Conservation (phyloP, 2,113 vertebrate genomes). For the Melanerpes aurifrons region DNA sequence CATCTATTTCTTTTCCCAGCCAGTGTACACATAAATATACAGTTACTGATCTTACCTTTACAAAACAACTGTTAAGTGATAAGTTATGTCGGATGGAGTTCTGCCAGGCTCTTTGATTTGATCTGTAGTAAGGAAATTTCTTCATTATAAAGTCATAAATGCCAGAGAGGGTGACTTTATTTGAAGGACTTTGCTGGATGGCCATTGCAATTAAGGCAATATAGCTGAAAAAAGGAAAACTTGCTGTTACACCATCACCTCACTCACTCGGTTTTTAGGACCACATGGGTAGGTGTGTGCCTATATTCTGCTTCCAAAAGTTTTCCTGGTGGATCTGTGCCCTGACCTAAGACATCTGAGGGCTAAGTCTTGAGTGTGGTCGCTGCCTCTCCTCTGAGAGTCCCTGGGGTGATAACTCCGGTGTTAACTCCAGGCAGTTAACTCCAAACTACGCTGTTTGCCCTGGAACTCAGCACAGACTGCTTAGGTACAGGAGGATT, state of each 20-base stretch:
- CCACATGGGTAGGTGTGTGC: not conserved
- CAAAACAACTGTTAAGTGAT: constrained; percentile 98
- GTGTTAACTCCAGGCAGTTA: not conserved
- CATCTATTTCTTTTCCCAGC: not conserved
- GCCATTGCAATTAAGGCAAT: constrained; percentile 98
- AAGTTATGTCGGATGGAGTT: constrained; percentile 98
- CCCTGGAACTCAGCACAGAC: not conserved
- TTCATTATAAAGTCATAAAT: constrained; percentile 99
- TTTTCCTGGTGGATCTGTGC: rapidly evolving
- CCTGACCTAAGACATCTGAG: not conserved
- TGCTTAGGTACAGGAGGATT: not conserved
- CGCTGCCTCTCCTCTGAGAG: rapidly evolving
- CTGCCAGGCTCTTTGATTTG: constrained; percentile 98
- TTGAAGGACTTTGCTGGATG: constrained; percentile 95
- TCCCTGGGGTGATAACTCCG: rapidly evolving
- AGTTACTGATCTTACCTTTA: constrained; percentile 84
- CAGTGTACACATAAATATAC: not conserved
- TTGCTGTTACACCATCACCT: not conserved
- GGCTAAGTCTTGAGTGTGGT: rapidly evolving
- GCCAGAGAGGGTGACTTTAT: constrained; percentile 93
- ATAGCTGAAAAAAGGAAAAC: constrained; percentile 83
- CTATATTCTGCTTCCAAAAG: not conserved
- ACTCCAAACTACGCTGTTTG: not conserved
- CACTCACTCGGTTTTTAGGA: not conserved
- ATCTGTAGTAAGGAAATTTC: constrained; percentile 95